Percentiles rank a stretch among this genome's conserved stretches.
phyloP scores from a whole-genome alignment of 2,113 vertebrate species.

The Tachuris rubrigastra region DNA sequence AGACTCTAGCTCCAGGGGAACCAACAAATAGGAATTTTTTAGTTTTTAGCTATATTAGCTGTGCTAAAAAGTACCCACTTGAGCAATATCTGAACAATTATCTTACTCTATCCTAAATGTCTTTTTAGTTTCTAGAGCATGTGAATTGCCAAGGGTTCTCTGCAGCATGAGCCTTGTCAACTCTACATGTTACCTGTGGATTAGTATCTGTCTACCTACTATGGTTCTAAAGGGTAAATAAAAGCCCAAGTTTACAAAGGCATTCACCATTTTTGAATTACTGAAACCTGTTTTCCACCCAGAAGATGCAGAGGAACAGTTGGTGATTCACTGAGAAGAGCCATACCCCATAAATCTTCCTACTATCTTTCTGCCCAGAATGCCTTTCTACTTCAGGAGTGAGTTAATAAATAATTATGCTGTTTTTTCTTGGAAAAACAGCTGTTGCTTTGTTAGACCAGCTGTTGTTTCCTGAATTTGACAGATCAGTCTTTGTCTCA shows the following conservation, averaged over 20 bases:
- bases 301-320: neutral
- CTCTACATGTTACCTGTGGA: neutral
- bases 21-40: neutral
- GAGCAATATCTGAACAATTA: neutral
- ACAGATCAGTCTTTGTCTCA: neutral
- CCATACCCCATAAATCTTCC: neutral
- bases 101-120: neutral
- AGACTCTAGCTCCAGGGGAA: neutral
- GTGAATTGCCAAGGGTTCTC: neutral
- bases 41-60: neutral
- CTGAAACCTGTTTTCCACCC: neutral
- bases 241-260: neutral
- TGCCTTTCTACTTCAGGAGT: neutral
- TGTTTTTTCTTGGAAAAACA: neutral
- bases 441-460: neutral
- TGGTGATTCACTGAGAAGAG: neutral
- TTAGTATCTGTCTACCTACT: neutral
- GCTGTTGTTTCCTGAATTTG: neutral
- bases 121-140: neutral
- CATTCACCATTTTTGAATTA: neutral
- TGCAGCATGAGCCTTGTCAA: neutral
- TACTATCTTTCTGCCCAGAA: neutral
- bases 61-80: neutral
- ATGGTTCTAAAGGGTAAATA: neutral
- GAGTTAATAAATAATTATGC: neutral